Evolutionary conservation across 2,797 vertebrate species (phyloP), one percentile per base, ranked within the genome.

Genomic region (Xenentodon cancila): DNA sequence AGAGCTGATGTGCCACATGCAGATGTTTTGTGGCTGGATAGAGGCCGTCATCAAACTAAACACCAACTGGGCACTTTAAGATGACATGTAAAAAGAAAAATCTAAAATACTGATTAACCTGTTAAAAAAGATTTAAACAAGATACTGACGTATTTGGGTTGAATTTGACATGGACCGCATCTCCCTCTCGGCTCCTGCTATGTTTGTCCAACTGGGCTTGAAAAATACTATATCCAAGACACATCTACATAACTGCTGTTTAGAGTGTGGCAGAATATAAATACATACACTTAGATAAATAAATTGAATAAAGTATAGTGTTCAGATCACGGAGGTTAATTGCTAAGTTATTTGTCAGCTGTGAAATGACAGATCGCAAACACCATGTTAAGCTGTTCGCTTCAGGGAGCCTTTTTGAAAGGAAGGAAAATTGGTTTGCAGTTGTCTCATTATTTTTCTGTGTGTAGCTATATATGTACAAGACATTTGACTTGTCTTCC

Each of bases 21-120:
- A 30, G 1, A 16, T 45, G 42, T 30, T 2, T 9, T 32, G 7
- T 32, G 22, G 2, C 5, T 45, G 54, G n/a, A 8, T 7, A 2
- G 9, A 9, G 32, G 7, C 15, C 16, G 34, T 22, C 12, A 30
- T 45, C 9, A 46, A 3, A 25, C 25, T 25, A 37, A 37, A 54
- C 53, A 46, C 34, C 22, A 32, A 11, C 11, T 12, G 12, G 17
- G 22, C 17, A 5, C 17, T 46, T 34, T 25, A 25, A 25, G 25
- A 25, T 25, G 25, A 25, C 25, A 25, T 25, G 1, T 5, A 32
- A 4, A 21, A 6, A 20, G 30, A 61, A 53, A 52, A 40, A 30
- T 43, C 20, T 49, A 32, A 44, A 18, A 4, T 45, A 70, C 70
- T 6, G 42, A 71, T 57, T 37, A 15, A 51, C 56, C 43, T 43